phyloP scores from a whole-genome alignment of 2,888 invertebrate genomes.

The Pseudococcus jackbeardsleyi region DNA sequence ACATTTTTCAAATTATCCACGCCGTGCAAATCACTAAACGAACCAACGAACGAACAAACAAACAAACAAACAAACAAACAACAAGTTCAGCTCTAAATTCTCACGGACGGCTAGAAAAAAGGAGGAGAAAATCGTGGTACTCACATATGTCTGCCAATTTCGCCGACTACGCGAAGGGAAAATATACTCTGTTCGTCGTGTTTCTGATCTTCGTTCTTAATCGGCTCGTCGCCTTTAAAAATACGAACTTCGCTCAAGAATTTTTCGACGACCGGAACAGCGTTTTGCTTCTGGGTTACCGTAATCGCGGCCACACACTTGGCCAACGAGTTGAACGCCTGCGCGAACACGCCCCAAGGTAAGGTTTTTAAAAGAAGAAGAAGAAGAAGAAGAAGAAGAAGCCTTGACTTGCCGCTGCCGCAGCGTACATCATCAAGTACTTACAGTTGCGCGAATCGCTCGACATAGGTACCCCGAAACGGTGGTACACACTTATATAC shows the following conservation, averaged over 20 bases:
- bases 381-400: no score
- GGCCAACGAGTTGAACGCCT: conserved; percentile 94
- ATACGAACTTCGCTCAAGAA: conserved; percentile 81
- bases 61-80: background rate
- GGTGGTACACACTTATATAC: no score
- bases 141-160: conserved; percentile 94
- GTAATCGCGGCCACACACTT: conserved; percentile 96
- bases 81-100: no score
- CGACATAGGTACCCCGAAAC: background rate
- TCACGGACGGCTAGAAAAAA: background rate
- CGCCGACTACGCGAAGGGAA: conserved; percentile 93
- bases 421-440: no score
- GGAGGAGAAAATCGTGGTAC: conserved; percentile 68
- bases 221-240: conserved; percentile 82
- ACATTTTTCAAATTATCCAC: conserved; percentile 82
- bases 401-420: no score
- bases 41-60: background rate
- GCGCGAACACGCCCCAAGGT: conserved; percentile 66
- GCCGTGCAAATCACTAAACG: conserved; percentile 80
- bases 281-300: conserved; percentile 81
- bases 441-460: no score
- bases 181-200: conserved; percentile 90
- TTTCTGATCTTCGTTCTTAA: conserved; percentile 14
- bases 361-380: no score
- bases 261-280: conserved; percentile 77